Conservation (phyloP, 2,888 invertebrate species). For the Lydus trimaculatus region DNA sequence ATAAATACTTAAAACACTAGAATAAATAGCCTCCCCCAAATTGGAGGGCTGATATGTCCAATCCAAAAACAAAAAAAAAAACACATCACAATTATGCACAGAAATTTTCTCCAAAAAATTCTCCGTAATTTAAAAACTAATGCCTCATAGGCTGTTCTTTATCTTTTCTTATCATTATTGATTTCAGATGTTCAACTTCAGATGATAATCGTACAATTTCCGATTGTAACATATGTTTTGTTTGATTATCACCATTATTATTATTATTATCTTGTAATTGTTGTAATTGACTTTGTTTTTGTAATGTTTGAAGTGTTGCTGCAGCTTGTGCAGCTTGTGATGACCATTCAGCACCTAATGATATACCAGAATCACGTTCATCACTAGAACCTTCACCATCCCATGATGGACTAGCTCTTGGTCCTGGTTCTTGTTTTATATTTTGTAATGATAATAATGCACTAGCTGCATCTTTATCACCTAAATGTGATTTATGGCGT, state of each 20-base stretch:
- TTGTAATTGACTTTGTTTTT: conserved; percentile 57
- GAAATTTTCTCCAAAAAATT: conserved; percentile 30
- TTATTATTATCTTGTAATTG: conserved; percentile 45
- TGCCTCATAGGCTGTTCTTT: conserved; percentile 41
- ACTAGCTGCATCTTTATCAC: conserved; percentile 87
- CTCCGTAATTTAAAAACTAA: conserved; percentile 42
- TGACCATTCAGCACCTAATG: conserved; percentile 76
- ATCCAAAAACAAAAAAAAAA: conserved; percentile 30
- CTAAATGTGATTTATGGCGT: conserved; percentile 89
- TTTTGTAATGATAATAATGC: conserved; percentile 83
- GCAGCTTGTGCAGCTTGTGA: conserved; percentile 50
- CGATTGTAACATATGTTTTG: conserved; percentile 80
- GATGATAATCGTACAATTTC: conserved; percentile 88
- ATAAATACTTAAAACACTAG: conserved; percentile 53
- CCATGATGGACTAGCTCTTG: conserved; percentile 82
- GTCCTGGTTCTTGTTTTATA: conserved; percentile 85
- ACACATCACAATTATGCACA: conserved; percentile 33
- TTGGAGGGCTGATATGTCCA: conserved; percentile 53
- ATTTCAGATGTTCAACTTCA: conserved; percentile 90
- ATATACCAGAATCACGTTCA: conserved; percentile 89
- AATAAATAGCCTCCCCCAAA: conserved; percentile 48
- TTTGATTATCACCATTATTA: conserved; percentile 57
- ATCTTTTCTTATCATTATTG: conserved; percentile 74
- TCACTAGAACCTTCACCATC: conserved; percentile 91
- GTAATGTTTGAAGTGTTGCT: conserved; percentile 55